These are phyloP conservation scores for Nerophis ophidion DNA, from an alignment of 2,113 vertebrate genomes.

Conservation along the genomic window DNA sequence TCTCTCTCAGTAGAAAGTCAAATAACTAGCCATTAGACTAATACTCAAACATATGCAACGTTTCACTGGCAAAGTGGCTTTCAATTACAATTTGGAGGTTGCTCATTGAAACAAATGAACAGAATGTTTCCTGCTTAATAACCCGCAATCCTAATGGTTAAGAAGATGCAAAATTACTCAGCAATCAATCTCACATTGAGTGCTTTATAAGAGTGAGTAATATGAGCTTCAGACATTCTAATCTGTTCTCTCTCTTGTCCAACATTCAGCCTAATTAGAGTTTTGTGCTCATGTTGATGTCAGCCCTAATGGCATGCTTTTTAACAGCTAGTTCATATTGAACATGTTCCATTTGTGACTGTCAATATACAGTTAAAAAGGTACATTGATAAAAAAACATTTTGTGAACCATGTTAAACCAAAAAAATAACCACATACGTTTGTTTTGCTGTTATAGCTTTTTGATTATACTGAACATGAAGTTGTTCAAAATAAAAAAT, in stretches of 20 bases:
- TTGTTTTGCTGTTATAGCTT: too few relatives aligned
- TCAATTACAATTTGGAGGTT: conserved; percentile 43
- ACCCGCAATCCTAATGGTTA: conserved; percentile 49
- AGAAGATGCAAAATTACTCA: conserved; percentile 50
- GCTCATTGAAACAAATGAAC: conserved; percentile 60
- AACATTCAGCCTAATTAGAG: conserved; percentile 44
- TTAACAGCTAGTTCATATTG: conserved; percentile 23
- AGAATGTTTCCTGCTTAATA: conserved; percentile 46
- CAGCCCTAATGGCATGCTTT: conserved; percentile 11
- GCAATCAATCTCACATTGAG: conserved; percentile 53
- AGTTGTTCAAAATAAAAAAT: too few relatives aligned
- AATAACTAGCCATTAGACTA: conserved; percentile 46
- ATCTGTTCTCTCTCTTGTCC: conserved; percentile 29
- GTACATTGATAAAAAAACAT: not conserved
- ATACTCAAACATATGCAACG: conserved; percentile 27
- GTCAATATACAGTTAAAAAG: conserved; percentile 9
- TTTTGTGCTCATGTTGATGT: conserved; percentile 41
- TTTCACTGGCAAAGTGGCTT: conserved; percentile 51
- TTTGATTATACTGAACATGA: too few relatives aligned
- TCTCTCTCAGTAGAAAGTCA: conserved; percentile 30
- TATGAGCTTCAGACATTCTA: conserved; percentile 37
- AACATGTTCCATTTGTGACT: conserved; percentile 16
- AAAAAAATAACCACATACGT: too few relatives aligned
- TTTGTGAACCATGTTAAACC: not conserved
- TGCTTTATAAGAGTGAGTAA: conserved; percentile 48